phyloP scores from a whole-genome alignment of 2,888 invertebrate genomes.

The Nycteola revayana region DNA sequence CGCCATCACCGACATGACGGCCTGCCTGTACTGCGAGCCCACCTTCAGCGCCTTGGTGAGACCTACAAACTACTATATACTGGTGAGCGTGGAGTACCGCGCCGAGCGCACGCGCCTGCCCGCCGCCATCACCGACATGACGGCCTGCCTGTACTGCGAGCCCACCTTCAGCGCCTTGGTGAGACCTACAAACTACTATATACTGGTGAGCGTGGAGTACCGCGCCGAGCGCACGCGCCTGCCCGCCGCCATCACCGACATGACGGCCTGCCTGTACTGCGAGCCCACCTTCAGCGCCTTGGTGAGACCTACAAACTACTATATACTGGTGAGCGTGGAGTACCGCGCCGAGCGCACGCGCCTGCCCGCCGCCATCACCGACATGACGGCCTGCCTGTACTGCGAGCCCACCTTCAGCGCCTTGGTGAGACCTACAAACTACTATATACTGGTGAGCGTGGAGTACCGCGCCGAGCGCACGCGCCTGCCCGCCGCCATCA shows the following conservation, averaged over 20 bases:
- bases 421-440: conserved; percentile 37
- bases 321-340: conserved; percentile 25
- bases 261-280: conserved; percentile 90
- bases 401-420: conserved; percentile 91
- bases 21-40: conserved; percentile 93
- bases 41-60: conserved; percentile 83
- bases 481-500: conserved; percentile 13
- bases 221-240: conserved; percentile 6
- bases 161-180: conserved; percentile 85
- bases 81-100: conserved; percentile 28
- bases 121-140: conserved; percentile 33
- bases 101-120: conserved; percentile 31
- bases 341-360: conserved; percentile 32
- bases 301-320: too few relatives aligned
- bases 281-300: conserved; percentile 86
- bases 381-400: conserved; percentile 87
- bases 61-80: too few relatives aligned
- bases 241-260: conserved; percentile 14
- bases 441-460: conserved; percentile 16
- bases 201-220: conserved; percentile 20
- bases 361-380: conserved; percentile 31
- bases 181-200: conserved; percentile 14
- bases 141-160: conserved; percentile 93
- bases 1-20: conserved; percentile 14
- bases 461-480: conserved; percentile 7